These are phyloP conservation scores for Drosophila subpulchrella DNA, from an alignment of 1,140 invertebrate genomes.

Conservation along the genomic window DNA sequence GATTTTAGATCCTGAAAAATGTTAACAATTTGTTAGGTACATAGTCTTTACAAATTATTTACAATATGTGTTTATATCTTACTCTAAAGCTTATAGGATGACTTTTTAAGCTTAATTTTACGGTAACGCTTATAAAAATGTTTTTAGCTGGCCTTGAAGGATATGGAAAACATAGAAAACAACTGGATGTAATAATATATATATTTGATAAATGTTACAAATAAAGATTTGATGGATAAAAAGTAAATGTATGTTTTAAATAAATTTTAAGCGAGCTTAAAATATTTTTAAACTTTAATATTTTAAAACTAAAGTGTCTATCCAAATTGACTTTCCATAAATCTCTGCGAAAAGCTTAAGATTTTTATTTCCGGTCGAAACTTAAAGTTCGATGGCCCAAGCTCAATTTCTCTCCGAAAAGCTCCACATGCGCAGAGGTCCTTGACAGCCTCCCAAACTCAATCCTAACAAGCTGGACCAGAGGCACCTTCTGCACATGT, in stretches of 20 bases:
- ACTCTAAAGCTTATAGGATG: background rate
- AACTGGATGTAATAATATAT: too few relatives aligned
- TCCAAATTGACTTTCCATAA: background rate
- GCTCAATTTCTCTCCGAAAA: conserved; percentile 10
- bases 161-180: too few relatives aligned
- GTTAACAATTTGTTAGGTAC: background rate
- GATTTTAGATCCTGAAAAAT: background rate
- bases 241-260: too few relatives aligned
- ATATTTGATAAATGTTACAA: too few relatives aligned
- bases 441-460: conserved; percentile 44
- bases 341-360: background rate
- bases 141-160: too few relatives aligned
- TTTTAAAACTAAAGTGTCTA: too few relatives aligned
- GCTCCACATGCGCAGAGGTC: conserved; percentile 46
- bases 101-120: background rate
- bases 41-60: background rate
- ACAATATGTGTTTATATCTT: background rate
- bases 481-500: conserved; percentile 24
- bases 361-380: conserved; percentile 2
- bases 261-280: too few relatives aligned
- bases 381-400: conserved; percentile 5
- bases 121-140: too few relatives aligned
- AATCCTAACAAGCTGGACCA: conserved; percentile 22
- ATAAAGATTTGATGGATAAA: too few relatives aligned
- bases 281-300: too few relatives aligned